A percentile compares a stretch with the other conserved stretches of the same genome.
phyloP scores from a whole-genome alignment of 2,113 vertebrate genomes.

The Chlorocebus sabaeus region DNA sequence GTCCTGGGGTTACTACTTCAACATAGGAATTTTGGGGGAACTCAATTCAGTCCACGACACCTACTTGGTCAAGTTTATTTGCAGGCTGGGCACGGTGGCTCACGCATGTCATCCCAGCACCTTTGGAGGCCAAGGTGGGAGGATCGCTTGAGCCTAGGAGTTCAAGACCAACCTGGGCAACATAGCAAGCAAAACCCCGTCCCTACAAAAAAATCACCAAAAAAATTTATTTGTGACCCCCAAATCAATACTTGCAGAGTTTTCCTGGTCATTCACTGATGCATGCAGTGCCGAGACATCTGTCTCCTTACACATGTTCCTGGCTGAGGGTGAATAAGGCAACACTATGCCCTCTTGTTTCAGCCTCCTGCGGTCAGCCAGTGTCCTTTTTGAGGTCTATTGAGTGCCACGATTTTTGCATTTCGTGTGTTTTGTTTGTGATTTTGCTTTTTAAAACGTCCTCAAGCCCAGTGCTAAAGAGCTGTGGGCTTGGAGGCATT shows the following conservation, averaged over 20 bases:
- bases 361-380: neutral
- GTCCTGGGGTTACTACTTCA: neutral
- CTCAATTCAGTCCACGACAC: accelerated
- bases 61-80: neutral
- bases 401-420: accelerated
- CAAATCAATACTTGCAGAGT: neutral
- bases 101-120: no score
- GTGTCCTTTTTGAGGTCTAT: accelerated
- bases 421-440: neutral
- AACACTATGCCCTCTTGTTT: no score
- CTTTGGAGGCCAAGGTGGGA: no score
- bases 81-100: no score
- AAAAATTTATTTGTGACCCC: neutral
- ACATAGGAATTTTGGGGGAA: neutral
- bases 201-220: no score
- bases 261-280: neutral
- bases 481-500: no score
- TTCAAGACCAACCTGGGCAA: no score
- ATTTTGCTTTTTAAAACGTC: neutral
- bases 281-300: accelerated
- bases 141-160: no score
- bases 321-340: neutral
- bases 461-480: no score
- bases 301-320: accelerated
- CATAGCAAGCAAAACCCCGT: no score